These are phyloP conservation scores for Nematolebias whitei DNA, from an alignment of 2,113 vertebrate genomes.

Conservation along the genomic window DNA sequence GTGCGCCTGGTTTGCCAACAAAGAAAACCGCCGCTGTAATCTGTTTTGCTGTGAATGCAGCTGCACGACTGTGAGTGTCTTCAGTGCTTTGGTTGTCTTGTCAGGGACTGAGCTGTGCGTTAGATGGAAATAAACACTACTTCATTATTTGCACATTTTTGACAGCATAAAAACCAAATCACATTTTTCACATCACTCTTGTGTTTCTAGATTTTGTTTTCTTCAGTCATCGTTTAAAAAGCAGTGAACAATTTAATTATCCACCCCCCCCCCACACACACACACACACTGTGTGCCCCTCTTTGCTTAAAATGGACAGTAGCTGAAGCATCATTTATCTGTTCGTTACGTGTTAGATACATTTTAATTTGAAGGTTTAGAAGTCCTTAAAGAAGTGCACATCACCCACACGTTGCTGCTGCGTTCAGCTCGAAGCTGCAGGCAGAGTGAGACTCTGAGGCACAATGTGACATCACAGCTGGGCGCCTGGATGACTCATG, in stretches of 20 bases:
- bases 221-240: slow-evolving; percentile 42
- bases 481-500: slow-evolving; percentile 33
- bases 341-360: too few species aligned
- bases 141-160: slow-evolving; percentile 32
- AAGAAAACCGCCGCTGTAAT: slow-evolving; percentile 29
- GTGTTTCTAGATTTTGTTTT: slow-evolving; percentile 48
- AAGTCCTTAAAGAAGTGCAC: too few species aligned
- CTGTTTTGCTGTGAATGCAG: slow-evolving; percentile 25
- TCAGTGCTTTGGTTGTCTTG: slow-evolving; percentile 3
- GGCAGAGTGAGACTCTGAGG: slow-evolving; percentile 25
- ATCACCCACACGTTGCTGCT: slow-evolving; percentile 8
- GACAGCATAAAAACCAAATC: slow-evolving; percentile 64
- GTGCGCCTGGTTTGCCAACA: slow-evolving; percentile 17
- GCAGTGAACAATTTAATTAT: slow-evolving; percentile 54
- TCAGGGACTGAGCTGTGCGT: slow-evolving; percentile 10
- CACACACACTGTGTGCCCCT: too few species aligned
- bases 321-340: too few species aligned
- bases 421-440: slow-evolving; percentile 19
- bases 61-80: slow-evolving; percentile 9
- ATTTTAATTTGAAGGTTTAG: too few species aligned
- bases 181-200: slow-evolving; percentile 32
- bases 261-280: too few species aligned
- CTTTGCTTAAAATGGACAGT: too few species aligned
- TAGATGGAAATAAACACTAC: slow-evolving; percentile 16
- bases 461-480: slow-evolving; percentile 21